A percentile compares a stretch with the other conserved stretches of the same genome.
Conservation (phyloP, 2,113 vertebrate genomes). For the Corythaixoides concolor region DNA sequence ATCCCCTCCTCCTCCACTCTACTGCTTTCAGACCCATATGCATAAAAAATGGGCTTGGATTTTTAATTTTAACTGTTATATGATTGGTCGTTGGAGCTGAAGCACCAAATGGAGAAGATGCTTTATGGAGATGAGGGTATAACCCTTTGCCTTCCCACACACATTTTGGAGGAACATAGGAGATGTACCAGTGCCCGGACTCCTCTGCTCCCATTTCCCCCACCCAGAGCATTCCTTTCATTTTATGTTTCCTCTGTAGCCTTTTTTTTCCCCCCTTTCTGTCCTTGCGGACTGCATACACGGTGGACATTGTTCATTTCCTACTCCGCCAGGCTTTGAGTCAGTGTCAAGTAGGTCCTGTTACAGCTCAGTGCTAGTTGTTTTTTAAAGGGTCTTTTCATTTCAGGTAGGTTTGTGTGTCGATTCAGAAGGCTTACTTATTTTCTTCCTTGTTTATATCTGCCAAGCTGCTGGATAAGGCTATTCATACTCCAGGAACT, state of each 20-base stretch:
- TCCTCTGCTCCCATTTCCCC: conserved; percentile 58
- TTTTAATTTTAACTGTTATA: conserved; percentile 76
- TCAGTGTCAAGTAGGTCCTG: conserved; percentile 87
- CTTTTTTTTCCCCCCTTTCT: conserved; percentile 64
- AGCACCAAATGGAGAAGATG: conserved; percentile 76
- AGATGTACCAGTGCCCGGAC: conserved; percentile 61
- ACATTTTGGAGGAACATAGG: conserved; percentile 60
- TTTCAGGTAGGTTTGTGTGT: conserved; percentile 87
- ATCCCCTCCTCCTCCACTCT: conserved; percentile 73
- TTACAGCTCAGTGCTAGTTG: conserved; percentile 83
- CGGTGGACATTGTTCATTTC: conserved; percentile 72
- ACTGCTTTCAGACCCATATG: conserved; percentile 80
- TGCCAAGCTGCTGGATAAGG: conserved; percentile 61
- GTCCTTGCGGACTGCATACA: conserved; percentile 66
- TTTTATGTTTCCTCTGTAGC: conserved; percentile 64
- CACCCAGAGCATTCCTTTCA: conserved; percentile 54
- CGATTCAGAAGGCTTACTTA: conserved; percentile 72
- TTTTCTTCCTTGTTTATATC: conserved; percentile 58
- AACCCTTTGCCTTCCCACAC: conserved; percentile 72
- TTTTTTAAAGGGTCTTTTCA: conserved; percentile 61
- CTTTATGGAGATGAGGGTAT: conserved; percentile 83
- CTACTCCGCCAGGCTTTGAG: conserved; percentile 79
- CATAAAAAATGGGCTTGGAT: conserved; percentile 71
- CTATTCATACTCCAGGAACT: conserved; percentile 97
- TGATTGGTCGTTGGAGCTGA: conserved; percentile 89